Evolutionary conservation across 1,140 invertebrate species (phyloP), one percentile per base, ranked within the genome.

Genomic region (Drosophila ananassae): DNA sequence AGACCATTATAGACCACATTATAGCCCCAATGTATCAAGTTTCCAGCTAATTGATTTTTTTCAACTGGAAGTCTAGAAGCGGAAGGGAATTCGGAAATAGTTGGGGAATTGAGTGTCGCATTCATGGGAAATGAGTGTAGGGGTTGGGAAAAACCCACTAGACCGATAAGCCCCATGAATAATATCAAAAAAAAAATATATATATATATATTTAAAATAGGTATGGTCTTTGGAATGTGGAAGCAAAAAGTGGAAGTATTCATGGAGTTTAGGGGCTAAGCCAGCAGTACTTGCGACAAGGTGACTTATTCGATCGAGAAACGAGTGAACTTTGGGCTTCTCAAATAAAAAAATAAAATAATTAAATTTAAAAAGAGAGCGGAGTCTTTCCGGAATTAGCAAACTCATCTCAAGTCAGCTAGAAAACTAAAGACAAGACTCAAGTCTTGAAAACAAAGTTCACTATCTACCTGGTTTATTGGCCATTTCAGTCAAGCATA

Each of bases 381-480:
- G 30, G n/a, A 13, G n/a, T 12, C 25, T 54, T n/a, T n/a, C n/a
- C n/a, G 12, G n/a, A n/a, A 17, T 21, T 44, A 21, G 64, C 41
- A 56, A 30, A 63, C 2, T 73, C 72, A 74, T 21, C 37, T 2
- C 8, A 30, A 37, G 17, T 44, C 30, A 57, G 30, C 50, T 13
- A 39, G 17, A 50, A 57, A 21, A 13, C 3, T 9, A 7, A 0
- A 8, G 37, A 32, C 10, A 22, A 48, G 21, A 7, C 10, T 52
- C 10, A 22, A 48, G 21, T 9, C 10, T 52, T 4, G 21, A 24
- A 34, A 21, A 41, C 60, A 69, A 68, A 56, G 52, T 44, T 56
- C 41, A 24, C 17, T 5, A 21, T 8, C 9, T 17, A 12, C 9
- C 25, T 25, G 28, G n/a, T 32, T 60, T 17, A 24, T 50, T 44